Evolutionary conservation across 2,888 invertebrate species (phyloP), one percentile per base, ranked within the genome.

Genomic region (Agapostemon virescens): DNA sequence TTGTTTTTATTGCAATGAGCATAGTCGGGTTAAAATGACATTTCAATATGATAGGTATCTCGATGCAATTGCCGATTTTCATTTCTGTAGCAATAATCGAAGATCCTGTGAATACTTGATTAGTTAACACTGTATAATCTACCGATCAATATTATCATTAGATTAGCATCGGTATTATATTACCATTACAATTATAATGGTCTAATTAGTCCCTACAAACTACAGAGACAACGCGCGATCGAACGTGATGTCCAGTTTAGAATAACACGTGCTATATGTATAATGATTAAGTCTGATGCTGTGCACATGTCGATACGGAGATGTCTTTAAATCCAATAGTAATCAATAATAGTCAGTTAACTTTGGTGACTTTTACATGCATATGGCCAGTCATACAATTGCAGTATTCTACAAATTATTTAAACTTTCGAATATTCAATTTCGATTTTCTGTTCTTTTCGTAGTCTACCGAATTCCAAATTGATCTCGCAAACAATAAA

Each of bases 131-230:
- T 49, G 49, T n/a, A n/a, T 11, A n/a, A n/a, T n/a, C 11, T 49
- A 49, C 11, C 2, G 49, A 49, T 49, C n/a, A n/a, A 11, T 49
- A 49, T 49, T 49, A 49, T 49, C 49, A n/a, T 11, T n/a, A n/a
- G n/a, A 49, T 49, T n/a, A 49, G 49, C n/a, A 49, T 49, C n/a
- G n/a, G n/a, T n/a, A 49, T 49, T 49, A n/a, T 49, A 49, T n/a
- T 49, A 49, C 49, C 11, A 49, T 49, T n/a, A 49, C 49, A 49
- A 49, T 49, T 49, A 49, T 49, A 49, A 49, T 49, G 49, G n/a
- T 49, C 49, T 11, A 49, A 49, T 49, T 49, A 11, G n/a, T 49
- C n/a, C 49, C n/a, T 49, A n/a, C n/a, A n/a, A 7, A 49, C n/a
- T 20, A 49, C 49, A n/a, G 49, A 49, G 49, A 49, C 49, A 45